Conservation (phyloP, 2,113 vertebrate genomes). For the Tor tambroides region DNA sequence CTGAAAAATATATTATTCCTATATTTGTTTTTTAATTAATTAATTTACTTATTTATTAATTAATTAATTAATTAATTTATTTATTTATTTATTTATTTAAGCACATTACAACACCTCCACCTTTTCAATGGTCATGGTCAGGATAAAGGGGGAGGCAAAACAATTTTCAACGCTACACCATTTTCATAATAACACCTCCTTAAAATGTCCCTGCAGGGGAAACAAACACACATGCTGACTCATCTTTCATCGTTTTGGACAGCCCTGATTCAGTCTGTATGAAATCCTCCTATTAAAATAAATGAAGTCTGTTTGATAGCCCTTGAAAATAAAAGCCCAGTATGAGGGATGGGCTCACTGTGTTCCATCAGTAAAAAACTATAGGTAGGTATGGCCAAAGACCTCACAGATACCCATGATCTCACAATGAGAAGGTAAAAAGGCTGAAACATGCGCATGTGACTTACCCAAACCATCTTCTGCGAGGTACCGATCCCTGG, state of each 20-base stretch:
- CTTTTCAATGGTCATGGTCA: neutral
- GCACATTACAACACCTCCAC: neutral
- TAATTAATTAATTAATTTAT: too few species aligned
- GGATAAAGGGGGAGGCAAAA: neutral
- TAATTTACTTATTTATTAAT: too few species aligned
- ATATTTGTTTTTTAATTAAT: too few species aligned
- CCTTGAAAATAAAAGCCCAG: neutral
- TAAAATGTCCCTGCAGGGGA: neutral
- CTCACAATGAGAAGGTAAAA: neutral
- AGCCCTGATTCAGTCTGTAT: slow-evolving; percentile 8
- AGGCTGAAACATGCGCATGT: neutral
- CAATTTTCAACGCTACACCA: neutral
- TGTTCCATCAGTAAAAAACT: neutral
- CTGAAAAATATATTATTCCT: too few species aligned
- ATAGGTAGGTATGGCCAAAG: neutral
- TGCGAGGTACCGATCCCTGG: slow-evolving; percentile 87
- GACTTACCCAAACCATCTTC: slow-evolving; percentile 88
- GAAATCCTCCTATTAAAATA: slow-evolving; percentile 25
- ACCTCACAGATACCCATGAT: neutral
- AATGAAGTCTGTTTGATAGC: slow-evolving; percentile 24
- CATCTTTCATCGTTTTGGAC: neutral
- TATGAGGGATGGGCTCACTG: neutral
- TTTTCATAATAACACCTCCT: slow-evolving; percentile 6
- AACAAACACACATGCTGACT: neutral
- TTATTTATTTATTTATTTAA: neutral